Percentiles rank a stretch among this genome's conserved stretches.
These are phyloP conservation scores for Vollenhovia emeryi DNA, from an alignment of 1,140 invertebrate genomes.

Conservation along the genomic window DNA sequence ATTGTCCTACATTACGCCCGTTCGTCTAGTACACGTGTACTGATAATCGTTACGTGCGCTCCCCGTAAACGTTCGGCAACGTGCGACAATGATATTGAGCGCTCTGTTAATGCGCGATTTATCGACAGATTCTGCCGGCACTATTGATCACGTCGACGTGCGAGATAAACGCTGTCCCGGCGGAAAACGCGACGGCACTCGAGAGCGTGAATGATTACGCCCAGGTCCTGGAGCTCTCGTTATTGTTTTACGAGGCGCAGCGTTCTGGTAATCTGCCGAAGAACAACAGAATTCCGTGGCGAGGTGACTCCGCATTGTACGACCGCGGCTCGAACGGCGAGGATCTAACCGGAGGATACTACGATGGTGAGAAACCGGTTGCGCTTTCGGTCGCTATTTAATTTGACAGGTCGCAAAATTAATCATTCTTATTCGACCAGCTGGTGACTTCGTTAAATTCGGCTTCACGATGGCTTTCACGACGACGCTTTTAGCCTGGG, in stretches of 20 bases:
- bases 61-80: neutral
- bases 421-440: constrained; percentile 76
- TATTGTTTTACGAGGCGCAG: constrained; percentile 89
- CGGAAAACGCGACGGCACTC: constrained; percentile 58
- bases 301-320: constrained; percentile 87
- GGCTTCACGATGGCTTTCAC: constrained; percentile 88
- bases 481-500: constrained; percentile 88
- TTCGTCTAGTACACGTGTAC: neutral
- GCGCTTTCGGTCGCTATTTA: neutral
- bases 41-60: constrained; percentile 11
- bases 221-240: constrained; percentile 85
- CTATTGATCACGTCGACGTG: constrained; percentile 33
- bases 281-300: constrained; percentile 87
- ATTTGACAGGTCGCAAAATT: neutral
- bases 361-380: constrained; percentile 85
- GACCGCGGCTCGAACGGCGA: constrained; percentile 86
- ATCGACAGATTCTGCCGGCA: constrained; percentile 50
- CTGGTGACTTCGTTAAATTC: constrained; percentile 89
- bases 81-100: neutral
- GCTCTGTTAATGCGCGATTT: constrained; percentile 1
- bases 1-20: neutral
- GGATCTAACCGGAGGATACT: constrained; percentile 89
- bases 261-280: constrained; percentile 87
- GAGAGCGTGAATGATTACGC: constrained; percentile 84
- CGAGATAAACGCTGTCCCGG: constrained; percentile 23